These are phyloP conservation scores for Staurois parvus DNA, from an alignment of 2,797 vertebrate species.

Conservation along the genomic window DNA sequence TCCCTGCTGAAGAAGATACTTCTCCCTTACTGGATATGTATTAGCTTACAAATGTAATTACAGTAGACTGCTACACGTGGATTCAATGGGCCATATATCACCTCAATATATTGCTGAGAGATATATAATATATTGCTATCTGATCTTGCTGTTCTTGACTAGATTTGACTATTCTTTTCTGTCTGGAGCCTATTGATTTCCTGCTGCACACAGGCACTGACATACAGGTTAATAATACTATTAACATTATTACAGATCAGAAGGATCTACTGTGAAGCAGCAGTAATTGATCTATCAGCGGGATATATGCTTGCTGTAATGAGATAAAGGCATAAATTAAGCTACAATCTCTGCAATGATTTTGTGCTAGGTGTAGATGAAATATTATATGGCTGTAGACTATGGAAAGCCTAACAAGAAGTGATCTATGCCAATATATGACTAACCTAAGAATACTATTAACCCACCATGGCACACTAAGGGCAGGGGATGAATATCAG, in stretches of 20 bases:
- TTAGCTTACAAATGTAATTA: background rate
- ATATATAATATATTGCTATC: constrained; percentile 1
- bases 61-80: background rate
- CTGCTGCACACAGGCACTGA: constrained; percentile 20
- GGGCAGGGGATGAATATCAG: too few relatives aligned
- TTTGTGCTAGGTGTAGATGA: background rate
- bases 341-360: constrained; percentile 17
- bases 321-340: constrained; percentile 38
- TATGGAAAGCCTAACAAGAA: too few relatives aligned
- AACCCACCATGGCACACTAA: background rate
- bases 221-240: constrained; percentile 50
- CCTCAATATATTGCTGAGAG: constrained; percentile 3
- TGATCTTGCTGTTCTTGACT: constrained; percentile 10
- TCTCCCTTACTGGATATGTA: background rate
- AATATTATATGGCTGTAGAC: background rate
- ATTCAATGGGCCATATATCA: background rate
- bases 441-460: background rate
- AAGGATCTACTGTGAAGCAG: constrained; percentile 43
- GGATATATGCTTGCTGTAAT: constrained; percentile 46
- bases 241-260: constrained; percentile 56
- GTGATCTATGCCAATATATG: background rate
- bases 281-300: constrained; percentile 54
- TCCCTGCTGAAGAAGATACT: background rate
- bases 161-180: constrained; percentile 42
- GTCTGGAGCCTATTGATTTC: constrained; percentile 58